Conservation (phyloP, 2,888 invertebrate species). For the Conops quadrifasciatus region DNA sequence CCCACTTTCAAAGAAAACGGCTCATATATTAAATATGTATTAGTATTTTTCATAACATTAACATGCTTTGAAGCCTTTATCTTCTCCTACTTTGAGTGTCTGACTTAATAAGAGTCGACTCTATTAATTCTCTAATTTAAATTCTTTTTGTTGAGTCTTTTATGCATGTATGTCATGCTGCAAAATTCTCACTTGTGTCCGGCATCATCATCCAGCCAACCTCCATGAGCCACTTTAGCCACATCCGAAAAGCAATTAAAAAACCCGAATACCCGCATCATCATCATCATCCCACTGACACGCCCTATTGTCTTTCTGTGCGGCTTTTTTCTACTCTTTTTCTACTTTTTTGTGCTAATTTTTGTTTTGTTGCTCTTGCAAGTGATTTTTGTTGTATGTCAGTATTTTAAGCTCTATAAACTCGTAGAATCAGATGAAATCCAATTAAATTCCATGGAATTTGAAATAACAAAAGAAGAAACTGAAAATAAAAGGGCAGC, state of each 20-base stretch:
- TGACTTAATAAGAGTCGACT: not conserved
- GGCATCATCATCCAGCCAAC: not conserved
- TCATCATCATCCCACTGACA: not conserved
- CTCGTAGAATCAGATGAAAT: slow-evolving; percentile 2
- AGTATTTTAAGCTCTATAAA: too few species aligned
- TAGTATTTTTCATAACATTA: too few species aligned
- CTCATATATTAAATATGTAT: too few species aligned
- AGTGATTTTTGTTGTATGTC: too few species aligned
- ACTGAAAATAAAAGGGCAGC: not conserved
- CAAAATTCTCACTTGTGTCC: too few species aligned
- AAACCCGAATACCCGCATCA: not conserved
- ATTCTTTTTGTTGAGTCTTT: not conserved
- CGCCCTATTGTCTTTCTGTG: not conserved
- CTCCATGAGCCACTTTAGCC: not conserved
- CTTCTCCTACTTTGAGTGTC: not conserved
- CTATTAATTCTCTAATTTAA: not conserved
- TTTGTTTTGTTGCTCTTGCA: too few species aligned
- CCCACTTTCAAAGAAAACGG: too few species aligned
- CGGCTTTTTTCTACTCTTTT: not conserved
- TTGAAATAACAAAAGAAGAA: not conserved
- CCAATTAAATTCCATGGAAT: not conserved
- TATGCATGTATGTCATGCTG: not conserved
- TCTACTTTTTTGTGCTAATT: not conserved
- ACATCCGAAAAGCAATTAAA: not conserved
- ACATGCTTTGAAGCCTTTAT: not conserved